Base-by-base conservation (phyloP, 2,797 vertebrate species). In the Neosilurus hyrtlii region DNA sequence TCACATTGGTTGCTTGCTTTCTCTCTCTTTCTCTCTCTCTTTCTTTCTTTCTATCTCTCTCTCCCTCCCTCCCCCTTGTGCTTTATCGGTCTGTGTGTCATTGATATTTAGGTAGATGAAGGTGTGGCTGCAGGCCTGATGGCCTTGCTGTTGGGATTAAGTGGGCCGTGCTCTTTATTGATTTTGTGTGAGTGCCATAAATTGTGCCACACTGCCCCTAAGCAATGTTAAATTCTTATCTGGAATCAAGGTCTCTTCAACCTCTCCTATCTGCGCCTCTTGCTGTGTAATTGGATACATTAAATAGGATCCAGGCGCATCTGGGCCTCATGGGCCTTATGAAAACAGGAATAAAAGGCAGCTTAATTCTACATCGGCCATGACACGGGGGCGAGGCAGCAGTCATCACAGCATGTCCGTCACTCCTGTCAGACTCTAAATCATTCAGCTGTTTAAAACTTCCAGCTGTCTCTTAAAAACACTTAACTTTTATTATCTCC, bases 171-270 rank as follows among this genome's bases (percentile, higher is more conserved):
- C 81, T 89, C 83, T 84, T 84, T 86, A 89, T 87, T 84, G 88
- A 89, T 89, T 89, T 85, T 84, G 85, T 86, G 75, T 79, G 79
- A 87, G 85, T 77, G 78, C 81, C 80, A 79, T 89, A 86, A 82
- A 88, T 88, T 87, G 86, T 85, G 85, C 73, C 75, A 81, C 26
- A 54, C 62, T 80, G 61, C 54, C 85, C 63, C 70, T 84, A 82
- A 88, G 82, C 80, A 74, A 57, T 83, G 82, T 89, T 88, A 84
- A 86, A 84, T 84, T 87, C 82, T 87, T 85, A 86, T 88, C 87
- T 86, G 67, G 75, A 84, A 88, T 87, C 82, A 88, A 84, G 87
- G 88, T 85, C 82, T 89, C 82, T 85, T 86, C 67, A 81, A 81
- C 78, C 86, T 86, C 63, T 77, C 66, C 82, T 62, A 61, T 74